Conservation (phyloP, 2,888 invertebrate genomes). For the Schizaphis graminum region DNA sequence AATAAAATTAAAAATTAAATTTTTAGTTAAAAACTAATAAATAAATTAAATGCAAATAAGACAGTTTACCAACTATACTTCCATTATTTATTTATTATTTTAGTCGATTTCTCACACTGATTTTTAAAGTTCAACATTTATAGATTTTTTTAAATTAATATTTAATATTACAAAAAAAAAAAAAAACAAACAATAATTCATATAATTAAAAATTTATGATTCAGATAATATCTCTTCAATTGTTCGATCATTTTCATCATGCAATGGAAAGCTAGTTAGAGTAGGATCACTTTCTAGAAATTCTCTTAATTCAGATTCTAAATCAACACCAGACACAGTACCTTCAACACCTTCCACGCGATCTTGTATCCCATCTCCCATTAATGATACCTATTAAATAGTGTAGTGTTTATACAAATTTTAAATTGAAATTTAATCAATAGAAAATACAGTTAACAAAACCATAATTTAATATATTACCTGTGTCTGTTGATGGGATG, state of each 20-base stretch:
- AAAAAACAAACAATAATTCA: not conserved
- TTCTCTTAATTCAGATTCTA: constrained; percentile 80
- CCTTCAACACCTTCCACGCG: constrained; percentile 68
- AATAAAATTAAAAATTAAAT: not conserved
- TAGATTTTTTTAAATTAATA: not conserved
- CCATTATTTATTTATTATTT: not conserved
- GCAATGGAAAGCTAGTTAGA: constrained; percentile 72
- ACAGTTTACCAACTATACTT: not conserved
- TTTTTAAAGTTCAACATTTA: not conserved
- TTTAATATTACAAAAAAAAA: not conserved
- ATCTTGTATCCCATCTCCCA: constrained; percentile 66
- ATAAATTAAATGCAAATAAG: not conserved
- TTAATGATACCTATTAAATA: constrained; percentile 66
- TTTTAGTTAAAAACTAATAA: not conserved
- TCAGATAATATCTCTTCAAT: constrained; percentile 70
- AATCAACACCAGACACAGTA: constrained; percentile 73
- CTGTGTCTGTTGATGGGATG: constrained; percentile 57
- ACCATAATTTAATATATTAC: constrained; percentile 41
- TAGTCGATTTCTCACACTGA: not conserved
- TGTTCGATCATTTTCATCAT: constrained; percentile 70
- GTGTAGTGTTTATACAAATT: not conserved
- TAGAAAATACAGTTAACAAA: constrained; percentile 34
- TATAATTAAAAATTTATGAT: constrained; percentile 40
- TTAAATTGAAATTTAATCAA: not conserved
- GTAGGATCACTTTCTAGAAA: constrained; percentile 80